phyloP scores from a whole-genome alignment of 1,140 invertebrate species.

The Lordiphosa clarofinis region DNA sequence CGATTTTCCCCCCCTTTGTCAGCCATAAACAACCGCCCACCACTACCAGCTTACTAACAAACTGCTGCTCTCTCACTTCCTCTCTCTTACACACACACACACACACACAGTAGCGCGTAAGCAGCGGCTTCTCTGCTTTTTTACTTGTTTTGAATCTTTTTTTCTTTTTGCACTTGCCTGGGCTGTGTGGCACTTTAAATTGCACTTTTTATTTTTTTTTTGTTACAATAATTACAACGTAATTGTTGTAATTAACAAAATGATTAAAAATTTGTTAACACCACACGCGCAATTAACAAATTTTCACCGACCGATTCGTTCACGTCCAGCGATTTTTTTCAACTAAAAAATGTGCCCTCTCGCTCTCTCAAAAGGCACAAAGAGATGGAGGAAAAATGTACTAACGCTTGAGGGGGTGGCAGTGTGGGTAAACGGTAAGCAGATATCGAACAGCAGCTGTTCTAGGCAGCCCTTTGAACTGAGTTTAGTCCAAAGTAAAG shows the following conservation, averaged over 20 bases:
- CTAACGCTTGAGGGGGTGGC: no score
- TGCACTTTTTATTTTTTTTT: neutral
- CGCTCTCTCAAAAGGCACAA: no score
- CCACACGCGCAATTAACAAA: no score
- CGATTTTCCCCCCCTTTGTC: conserved; percentile 15
- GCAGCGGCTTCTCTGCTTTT: conserved; percentile 58
- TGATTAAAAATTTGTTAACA: no score
- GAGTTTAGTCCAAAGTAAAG: no score
- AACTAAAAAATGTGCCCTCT: no score
- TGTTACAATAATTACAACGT: conserved; percentile 14
- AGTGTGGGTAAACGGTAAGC: no score
- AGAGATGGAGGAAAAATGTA: no score
- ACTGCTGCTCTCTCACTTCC: conserved; percentile 26
- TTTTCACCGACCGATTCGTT: no score
- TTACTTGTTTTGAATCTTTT: neutral
- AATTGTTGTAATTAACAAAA: conserved; percentile 19
- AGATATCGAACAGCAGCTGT: no score
- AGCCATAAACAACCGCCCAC: conserved; percentile 39
- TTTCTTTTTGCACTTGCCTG: conserved; percentile 1
- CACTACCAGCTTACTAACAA: conserved; percentile 35
- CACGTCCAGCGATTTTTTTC: no score
- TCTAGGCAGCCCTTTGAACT: no score
- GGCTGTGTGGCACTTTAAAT: neutral
- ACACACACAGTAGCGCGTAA: conserved; percentile 29
- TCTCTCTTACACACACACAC: conserved; percentile 19